phyloP scores from a whole-genome alignment of 2,888 invertebrate species.

The Calliopum simillimum region DNA sequence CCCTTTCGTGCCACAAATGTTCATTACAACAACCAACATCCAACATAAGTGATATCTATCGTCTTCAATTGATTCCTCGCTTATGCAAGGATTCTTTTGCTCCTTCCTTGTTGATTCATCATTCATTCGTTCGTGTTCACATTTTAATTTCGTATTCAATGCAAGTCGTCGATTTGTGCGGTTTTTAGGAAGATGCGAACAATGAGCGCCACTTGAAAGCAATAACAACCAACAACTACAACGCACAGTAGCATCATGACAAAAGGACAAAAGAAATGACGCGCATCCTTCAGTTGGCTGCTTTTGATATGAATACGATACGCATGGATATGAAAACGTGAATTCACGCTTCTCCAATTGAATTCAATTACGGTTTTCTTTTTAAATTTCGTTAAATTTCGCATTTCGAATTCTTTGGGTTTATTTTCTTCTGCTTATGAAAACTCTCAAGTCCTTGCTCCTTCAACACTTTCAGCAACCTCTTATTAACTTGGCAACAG shows the following conservation, averaged over 20 bases:
- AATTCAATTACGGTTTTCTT: conserved; percentile 30
- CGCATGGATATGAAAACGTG: conserved; percentile 21
- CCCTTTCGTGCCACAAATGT: too few relatives aligned
- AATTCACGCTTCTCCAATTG: conserved; percentile 28
- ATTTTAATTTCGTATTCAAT: conserved; percentile 49
- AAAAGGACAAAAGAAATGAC: conserved; percentile 39
- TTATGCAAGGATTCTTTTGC: conserved; percentile 8
- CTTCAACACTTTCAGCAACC: neutral
- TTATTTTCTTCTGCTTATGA: conserved; percentile 27
- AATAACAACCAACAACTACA: conserved; percentile 34
- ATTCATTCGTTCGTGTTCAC: conserved; percentile 27
- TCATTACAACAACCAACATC: neutral
- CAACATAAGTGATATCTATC: conserved; percentile 1
- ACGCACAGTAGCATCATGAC: neutral
- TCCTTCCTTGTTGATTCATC: neutral
- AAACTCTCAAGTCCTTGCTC: neutral
- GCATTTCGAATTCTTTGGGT: conserved; percentile 20
- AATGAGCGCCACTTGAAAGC: conserved; percentile 24
- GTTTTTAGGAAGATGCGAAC: conserved; percentile 34
- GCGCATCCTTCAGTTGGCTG: conserved; percentile 33
- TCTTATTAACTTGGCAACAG: conserved; percentile 2
- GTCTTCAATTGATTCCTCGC: conserved; percentile 9
- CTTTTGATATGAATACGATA: conserved; percentile 30
- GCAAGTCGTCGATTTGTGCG: conserved; percentile 42
- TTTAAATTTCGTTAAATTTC: conserved; percentile 29